Evolutionary conservation across 2,888 invertebrate genomes (phyloP), one percentile per base, ranked within the genome.

Genomic region (Apomyelois bistriatella): DNA sequence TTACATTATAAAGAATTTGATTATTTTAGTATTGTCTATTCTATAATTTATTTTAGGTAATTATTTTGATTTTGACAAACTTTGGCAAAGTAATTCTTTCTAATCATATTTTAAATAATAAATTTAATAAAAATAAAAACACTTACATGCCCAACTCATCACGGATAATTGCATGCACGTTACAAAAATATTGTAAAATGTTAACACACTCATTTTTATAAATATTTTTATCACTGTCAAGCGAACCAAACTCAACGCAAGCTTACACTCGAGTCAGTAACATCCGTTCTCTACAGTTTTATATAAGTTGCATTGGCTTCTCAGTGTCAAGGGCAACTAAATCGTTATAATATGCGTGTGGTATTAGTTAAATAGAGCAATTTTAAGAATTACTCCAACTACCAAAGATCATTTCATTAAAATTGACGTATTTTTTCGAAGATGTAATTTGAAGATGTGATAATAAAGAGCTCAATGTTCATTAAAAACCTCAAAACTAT

Each of bases 81-180:
- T n/a, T n/a, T n/a, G n/a, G n/a, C n/a, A n/a, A n/a, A n/a, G n/a
- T n/a, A n/a, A n/a, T n/a, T n/a, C n/a, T n/a, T n/a, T n/a, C n/a
- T n/a, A n/a, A n/a, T n/a, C n/a, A 4, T 9, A 9, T 6, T 6
- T 32, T 9, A 10, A 32, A 10, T 10, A 6, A 32, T 4, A 1
- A 4, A 4, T 32, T 10, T 32, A 8, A 32, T 49, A 52, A 38
- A 47, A 17, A 22, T 43, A 54, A 58, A n/a, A 49, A 46, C 28
- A 76, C 79, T 79, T 68, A 80, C 79, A 57, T 10, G 62, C 70
- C 38, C 72, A 54, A 35, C 70, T 66, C 50, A 70, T 64, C 38
- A 66, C 53, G 15, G 64, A 48, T 22, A 71, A 52, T 56, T 76
- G 74, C 42, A 60, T 56, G 38, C 72, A 41, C 51, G 76, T 57